phyloP scores from a whole-genome alignment of 1,140 invertebrate species.

The Philaenus spumarius region DNA sequence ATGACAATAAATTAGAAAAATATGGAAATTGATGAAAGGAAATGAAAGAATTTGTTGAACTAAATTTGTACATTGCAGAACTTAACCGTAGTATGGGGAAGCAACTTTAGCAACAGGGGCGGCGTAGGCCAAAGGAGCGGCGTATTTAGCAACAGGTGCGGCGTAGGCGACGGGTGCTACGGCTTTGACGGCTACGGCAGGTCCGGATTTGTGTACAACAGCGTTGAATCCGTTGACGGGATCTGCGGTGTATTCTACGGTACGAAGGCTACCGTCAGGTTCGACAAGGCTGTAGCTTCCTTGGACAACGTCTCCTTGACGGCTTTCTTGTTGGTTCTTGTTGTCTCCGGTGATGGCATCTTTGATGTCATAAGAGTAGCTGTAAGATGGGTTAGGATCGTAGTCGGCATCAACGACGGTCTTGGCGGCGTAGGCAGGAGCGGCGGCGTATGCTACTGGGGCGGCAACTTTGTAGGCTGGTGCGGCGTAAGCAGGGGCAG shows the following conservation, averaged over 20 bases:
- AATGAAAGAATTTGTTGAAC: no score
- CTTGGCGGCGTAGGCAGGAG: slow-evolving; percentile 27
- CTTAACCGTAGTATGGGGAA: slow-evolving; percentile 1
- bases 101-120: slow-evolving; percentile 3
- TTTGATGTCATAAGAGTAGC: slow-evolving; percentile 59
- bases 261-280: slow-evolving; percentile 33
- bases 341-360: slow-evolving; percentile 59
- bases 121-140: slow-evolving; percentile 13
- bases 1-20: no score
- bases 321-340: slow-evolving; percentile 57
- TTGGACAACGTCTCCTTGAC: slow-evolving; percentile 56
- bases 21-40: no score
- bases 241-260: slow-evolving; percentile 31
- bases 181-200: slow-evolving; percentile 8
- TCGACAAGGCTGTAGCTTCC: slow-evolving; percentile 53
- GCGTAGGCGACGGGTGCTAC: slow-evolving; percentile 11
- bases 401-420: slow-evolving; percentile 43
- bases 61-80: no score
- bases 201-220: slow-evolving; percentile 37
- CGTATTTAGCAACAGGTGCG: slow-evolving; percentile 1
- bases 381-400: slow-evolving; percentile 43
- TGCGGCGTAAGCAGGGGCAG: slow-evolving; percentile 17
- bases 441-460: slow-evolving; percentile 5
- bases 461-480: slow-evolving; percentile 20
- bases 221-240: slow-evolving; percentile 18